phyloP scores from a whole-genome alignment of 1,140 invertebrate genomes.

The Calliphora vicina region DNA sequence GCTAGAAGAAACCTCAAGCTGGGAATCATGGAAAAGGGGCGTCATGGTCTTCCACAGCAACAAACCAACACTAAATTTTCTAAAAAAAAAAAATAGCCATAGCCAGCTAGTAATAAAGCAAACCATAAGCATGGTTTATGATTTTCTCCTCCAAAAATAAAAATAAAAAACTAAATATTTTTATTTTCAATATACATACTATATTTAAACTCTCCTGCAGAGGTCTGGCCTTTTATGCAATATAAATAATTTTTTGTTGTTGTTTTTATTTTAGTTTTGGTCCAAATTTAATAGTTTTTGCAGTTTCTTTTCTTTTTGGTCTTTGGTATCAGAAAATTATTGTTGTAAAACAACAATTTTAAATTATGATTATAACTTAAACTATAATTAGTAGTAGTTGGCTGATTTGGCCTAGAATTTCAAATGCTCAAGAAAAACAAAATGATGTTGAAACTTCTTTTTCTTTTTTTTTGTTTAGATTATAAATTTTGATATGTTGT shows the following conservation, averaged over 20 bases:
- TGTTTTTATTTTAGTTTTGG: neutral
- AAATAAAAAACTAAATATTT: neutral
- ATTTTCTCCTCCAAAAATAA: neutral
- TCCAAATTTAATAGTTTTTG: neutral
- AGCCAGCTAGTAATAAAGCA: neutral
- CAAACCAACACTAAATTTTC: neutral
- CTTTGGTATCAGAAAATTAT: neutral
- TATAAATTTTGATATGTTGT: too few species aligned
- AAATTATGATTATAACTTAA: conserved; percentile 7
- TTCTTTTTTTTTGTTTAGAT: neutral
- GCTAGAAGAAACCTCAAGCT: neutral
- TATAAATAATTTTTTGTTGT: neutral
- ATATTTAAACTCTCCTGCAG: neutral
- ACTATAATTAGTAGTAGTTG: neutral
- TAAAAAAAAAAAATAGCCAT: too few species aligned
- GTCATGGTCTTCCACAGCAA: neutral
- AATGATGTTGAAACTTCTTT: neutral
- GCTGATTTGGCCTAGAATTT: conserved; percentile 6
- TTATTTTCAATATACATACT: neutral
- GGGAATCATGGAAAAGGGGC: conserved; percentile 11
- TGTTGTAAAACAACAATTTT: neutral
- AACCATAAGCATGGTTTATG: conserved; percentile 2
- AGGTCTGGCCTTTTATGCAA: conserved; percentile 1
- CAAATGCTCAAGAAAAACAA: neutral
- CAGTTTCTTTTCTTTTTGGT: neutral